Evolutionary conservation across 2,113 vertebrate genomes (phyloP), one percentile per base, ranked within the genome.

Genomic region (Pituophis catenifer): DNA sequence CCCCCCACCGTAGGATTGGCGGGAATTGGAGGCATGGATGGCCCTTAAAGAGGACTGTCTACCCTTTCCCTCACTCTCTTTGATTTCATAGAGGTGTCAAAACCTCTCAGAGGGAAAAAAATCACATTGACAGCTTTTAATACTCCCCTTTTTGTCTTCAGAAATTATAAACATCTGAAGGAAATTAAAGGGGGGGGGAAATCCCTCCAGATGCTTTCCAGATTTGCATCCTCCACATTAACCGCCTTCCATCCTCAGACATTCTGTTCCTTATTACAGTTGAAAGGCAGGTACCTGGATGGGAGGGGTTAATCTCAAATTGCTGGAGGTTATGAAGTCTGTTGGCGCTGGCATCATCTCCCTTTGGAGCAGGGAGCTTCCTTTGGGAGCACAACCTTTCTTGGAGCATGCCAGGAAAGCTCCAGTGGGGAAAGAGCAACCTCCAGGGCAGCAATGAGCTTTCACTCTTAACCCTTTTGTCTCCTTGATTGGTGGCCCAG

Each of bases 141-240:
- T 98, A 97, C 97, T 97, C 97, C 96, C 97, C 8, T 33, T 98
- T 98, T 97, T 98, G 97, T 98, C 97, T 98, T 98, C 97, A 98
- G 98, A 98, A 98, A 98, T 98, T 98, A 97, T 98, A 98, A 98
- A 98, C 97, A 98, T 98, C 97, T 98, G 98, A 98, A 98, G 97
- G 97, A 98, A 97, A 98, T 97, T 97, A 98, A 98, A 97, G 97
- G 97, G 8, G 62, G 88, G 97, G 97, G 97, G 7, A 97, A 97
- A 96, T 97, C 96, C 97, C 97, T 97, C 98, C 97, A 98, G 98
- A 98, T 97, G 98, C 97, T 97, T 98, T 98, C 98, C 98, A 98
- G 98, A 98, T 98, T 98, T 98, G 97, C 97, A 97, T 97, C 98
- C 96, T 96, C 98, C 97, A 97, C 97, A 13, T 54, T 53, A 15